phyloP scores from a whole-genome alignment of 2,888 invertebrate species.

The Tuta absoluta region DNA sequence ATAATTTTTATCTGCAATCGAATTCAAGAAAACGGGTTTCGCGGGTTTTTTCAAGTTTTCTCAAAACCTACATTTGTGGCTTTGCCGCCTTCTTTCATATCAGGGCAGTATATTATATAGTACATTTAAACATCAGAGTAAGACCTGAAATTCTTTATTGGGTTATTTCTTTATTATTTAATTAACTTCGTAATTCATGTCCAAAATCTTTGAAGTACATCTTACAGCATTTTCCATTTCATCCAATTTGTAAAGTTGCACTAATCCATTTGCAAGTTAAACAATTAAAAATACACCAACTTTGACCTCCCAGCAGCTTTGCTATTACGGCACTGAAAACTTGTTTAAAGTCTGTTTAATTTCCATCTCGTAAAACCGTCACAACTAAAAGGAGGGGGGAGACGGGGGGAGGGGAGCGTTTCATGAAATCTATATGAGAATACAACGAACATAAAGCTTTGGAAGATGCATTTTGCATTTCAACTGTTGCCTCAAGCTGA shows the following conservation, averaged over 20 bases:
- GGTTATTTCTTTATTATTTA: too few relatives aligned
- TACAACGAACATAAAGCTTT: conserved; percentile 52
- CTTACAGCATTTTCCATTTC: not conserved
- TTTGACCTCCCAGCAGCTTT: conserved; percentile 2
- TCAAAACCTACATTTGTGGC: too few relatives aligned
- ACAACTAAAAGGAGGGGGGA: not conserved
- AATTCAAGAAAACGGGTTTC: too few relatives aligned
- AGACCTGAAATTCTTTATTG: too few relatives aligned
- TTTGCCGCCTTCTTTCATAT: too few relatives aligned
- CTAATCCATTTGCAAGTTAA: conserved; percentile 1
- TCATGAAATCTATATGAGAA: conserved; percentile 57
- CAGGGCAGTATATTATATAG: too few relatives aligned
- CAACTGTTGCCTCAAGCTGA: conserved; percentile 50
- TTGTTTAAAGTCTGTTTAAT: conserved; percentile 21
- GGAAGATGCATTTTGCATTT: conserved; percentile 66
- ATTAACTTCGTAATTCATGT: too few relatives aligned
- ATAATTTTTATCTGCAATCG: too few relatives aligned
- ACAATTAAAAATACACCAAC: conserved; percentile 2
- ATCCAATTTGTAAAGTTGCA: not conserved
- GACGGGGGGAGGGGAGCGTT: conserved; percentile 29
- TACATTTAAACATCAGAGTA: too few relatives aligned
- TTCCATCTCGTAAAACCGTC: conserved; percentile 21
- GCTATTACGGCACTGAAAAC: conserved; percentile 12
- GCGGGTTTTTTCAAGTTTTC: too few relatives aligned
- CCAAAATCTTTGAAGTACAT: too few relatives aligned